Conservation (phyloP, 2,113 vertebrate species). For the Lathamus discolor region DNA sequence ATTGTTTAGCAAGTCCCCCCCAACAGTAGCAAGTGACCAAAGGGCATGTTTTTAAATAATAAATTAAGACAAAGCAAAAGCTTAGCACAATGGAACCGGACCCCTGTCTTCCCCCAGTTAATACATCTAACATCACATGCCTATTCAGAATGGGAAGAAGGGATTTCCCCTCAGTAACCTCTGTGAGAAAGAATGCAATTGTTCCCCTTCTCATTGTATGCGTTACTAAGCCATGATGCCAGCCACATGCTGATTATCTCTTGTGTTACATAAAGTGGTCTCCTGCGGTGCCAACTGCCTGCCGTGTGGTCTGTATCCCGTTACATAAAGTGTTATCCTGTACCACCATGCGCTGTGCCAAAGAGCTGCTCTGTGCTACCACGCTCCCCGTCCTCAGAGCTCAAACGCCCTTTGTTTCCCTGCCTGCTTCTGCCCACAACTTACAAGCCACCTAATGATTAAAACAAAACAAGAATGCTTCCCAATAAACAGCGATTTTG, state of each 20-base stretch:
- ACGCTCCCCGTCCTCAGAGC: not conserved
- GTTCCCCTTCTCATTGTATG: not conserved
- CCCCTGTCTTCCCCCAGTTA: not conserved
- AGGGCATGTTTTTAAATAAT: slow-evolving; percentile 1
- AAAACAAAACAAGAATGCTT: slow-evolving; percentile 19
- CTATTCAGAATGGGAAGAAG: not conserved
- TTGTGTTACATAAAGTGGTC: slow-evolving; percentile 46
- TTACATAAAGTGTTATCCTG: slow-evolving; percentile 28
- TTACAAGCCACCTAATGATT: slow-evolving; percentile 39
- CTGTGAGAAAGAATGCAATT: not conserved
- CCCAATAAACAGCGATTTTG: not conserved
- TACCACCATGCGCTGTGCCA: not conserved
- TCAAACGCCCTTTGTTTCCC: slow-evolving; percentile 13
- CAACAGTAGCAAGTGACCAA: slow-evolving; percentile 6
- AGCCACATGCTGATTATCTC: slow-evolving; percentile 52
- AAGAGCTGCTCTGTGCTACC: not conserved
- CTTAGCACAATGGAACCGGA: not conserved
- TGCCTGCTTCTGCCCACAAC: slow-evolving; percentile 9
- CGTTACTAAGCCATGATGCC: not conserved
- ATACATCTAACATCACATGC: slow-evolving; percentile 24
- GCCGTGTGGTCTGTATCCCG: not conserved
- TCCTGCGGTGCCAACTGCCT: not conserved
- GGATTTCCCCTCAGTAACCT: slow-evolving; percentile 1
- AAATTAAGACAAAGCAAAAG: slow-evolving; percentile 31
- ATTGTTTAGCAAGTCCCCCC: not conserved